These are phyloP conservation scores for Sabatieria punctata DNA, from an alignment of 2,888 invertebrate species.

Conservation along the genomic window DNA sequence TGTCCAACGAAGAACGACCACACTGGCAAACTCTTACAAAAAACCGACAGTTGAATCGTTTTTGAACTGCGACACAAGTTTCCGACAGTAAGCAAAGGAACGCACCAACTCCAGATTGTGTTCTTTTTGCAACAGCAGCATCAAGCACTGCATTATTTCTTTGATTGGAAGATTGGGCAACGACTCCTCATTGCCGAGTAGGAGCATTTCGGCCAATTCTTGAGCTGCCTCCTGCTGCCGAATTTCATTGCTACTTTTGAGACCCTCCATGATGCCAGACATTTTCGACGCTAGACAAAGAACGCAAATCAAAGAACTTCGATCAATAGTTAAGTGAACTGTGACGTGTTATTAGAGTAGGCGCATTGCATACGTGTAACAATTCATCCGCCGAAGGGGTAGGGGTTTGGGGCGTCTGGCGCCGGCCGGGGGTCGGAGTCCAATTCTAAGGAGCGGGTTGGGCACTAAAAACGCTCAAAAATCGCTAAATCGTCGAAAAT, in stretches of 20 bases:
- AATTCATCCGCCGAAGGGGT: no score
- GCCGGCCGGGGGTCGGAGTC: no score
- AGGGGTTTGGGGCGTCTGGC: no score
- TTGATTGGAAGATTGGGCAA: slow-evolving; percentile 94
- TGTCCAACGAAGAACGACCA: no score
- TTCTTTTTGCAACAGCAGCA: slow-evolving; percentile 71
- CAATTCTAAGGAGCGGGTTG: no score
- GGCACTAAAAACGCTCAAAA: no score
- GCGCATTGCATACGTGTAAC: no score
- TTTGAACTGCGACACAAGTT: neutral
- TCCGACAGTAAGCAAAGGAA: slow-evolving; percentile 9
- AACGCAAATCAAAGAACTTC: no score
- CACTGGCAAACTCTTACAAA: no score
- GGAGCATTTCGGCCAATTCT: slow-evolving; percentile 93
- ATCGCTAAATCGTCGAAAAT: no score
- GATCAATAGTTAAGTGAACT: no score
- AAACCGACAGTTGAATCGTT: neutral
- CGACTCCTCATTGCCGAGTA: slow-evolving; percentile 98
- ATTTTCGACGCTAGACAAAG: slow-evolving; percentile 66
- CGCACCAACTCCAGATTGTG: slow-evolving; percentile 91
- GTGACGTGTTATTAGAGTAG: no score
- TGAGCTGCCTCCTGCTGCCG: slow-evolving; percentile 67
- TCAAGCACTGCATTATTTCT: slow-evolving; percentile 81
- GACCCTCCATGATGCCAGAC: slow-evolving; percentile 70
- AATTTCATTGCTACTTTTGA: slow-evolving; percentile 56